Base-by-base conservation (phyloP, 2,113 vertebrate genomes). In the Microtus richardsoni region DNA sequence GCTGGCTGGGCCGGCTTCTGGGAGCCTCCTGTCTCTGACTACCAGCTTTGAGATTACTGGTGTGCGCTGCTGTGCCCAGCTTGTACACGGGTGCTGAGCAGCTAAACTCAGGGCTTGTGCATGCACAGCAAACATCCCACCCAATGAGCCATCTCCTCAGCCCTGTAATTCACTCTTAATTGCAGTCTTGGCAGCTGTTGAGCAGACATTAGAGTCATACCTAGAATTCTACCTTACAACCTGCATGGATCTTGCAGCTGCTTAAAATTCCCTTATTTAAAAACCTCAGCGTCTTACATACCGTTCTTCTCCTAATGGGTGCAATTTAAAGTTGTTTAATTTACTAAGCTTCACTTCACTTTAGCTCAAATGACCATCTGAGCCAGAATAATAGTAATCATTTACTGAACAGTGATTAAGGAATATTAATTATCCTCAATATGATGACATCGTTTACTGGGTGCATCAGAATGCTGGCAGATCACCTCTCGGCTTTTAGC, bases 281-380 rank as follows among this genome's bases (percentile, higher is more conserved):
- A 66, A 7, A 12, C 21, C 85, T 94, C 64, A 47, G 33, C 52
- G 7, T 26, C 52, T 84, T 73, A 89, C 79, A 33, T 58, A 33
- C 5, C 75, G 19, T 36, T 84, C 22, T 22, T 78, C 83, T 68
- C 22, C 54, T 74, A 84, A 82, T 83, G 47, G 60, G 52, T 91
- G 36, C 39, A 92, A 68, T 2, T 71, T 91, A 44, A 82, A 58
- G 84, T 79, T 75, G 95, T 30, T 39, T 30, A 14, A 54, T 52
- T 92, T 88, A 70, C 66, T 79, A 95, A 70, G 41, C 7, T 88
- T 84, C 70, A 85, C 73, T 91, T 94, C 80, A 94, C 44, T 74
- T 79, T 77, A 71, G 33, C 36, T 64, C 52, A 97, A 94, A 88
- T 60, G 54, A 47, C 7, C 49, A 60, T 88, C 93, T 77, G 87